Conservation (phyloP, 2,113 vertebrate genomes). For the Dendrocopos noguchii region DNA sequence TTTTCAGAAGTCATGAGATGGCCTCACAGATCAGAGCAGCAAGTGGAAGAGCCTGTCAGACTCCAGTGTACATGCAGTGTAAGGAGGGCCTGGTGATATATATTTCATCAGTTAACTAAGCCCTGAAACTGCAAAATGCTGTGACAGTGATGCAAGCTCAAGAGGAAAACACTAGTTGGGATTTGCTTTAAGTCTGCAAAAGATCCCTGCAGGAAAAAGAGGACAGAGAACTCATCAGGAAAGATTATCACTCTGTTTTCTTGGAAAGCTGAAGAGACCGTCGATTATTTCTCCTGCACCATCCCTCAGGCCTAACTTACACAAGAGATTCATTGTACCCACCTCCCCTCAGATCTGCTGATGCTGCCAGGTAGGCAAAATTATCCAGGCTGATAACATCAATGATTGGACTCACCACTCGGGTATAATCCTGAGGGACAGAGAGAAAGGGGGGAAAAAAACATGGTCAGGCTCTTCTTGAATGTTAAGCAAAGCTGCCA, state of each 20-base stretch:
- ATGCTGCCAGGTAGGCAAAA: conserved; percentile 97
- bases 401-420: conserved; percentile 97
- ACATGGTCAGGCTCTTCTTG: not conserved
- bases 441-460: not conserved
- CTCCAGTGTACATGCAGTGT: not conserved
- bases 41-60: not conserved
- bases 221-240: not conserved
- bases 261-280: not conserved
- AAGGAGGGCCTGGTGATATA: not conserved
- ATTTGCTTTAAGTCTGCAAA: not conserved
- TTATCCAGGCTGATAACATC: conserved; percentile 99
- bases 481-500: not conserved
- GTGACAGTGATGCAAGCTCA: not conserved
- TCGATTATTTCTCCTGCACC: not conserved
- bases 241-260: not conserved
- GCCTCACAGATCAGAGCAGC: not conserved
- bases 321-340: conserved; percentile 44
- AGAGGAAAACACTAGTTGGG: not conserved
- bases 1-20: not conserved
- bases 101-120: not conserved
- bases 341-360: conserved; percentile 97
- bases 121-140: not conserved
- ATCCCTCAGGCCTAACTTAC: not conserved
- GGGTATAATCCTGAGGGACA: conserved; percentile 88
- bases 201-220: not conserved